These are phyloP conservation scores for Oasisia sp. DNA, from an alignment of 2,888 invertebrate genomes.

Conservation along the genomic window DNA sequence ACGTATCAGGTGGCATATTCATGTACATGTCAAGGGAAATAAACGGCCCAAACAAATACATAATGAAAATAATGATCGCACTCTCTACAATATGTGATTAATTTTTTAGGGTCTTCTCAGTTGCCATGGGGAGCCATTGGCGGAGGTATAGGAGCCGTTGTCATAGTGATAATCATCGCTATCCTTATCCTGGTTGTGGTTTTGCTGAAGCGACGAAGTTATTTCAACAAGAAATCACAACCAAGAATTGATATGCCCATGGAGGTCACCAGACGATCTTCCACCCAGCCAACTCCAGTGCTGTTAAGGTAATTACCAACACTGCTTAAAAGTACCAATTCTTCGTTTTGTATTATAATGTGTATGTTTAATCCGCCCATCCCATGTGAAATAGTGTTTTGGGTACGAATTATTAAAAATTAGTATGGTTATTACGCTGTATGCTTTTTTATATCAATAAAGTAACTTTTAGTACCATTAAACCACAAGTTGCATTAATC, in stretches of 20 bases:
- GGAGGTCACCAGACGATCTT: neutral
- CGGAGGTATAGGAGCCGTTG: neutral
- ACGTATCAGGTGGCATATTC: too few relatives aligned
- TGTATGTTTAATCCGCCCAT: neutral
- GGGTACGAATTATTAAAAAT: neutral
- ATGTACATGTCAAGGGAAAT: too few relatives aligned
- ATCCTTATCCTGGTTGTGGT: neutral
- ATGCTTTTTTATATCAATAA: too few relatives aligned
- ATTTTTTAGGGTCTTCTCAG: neutral
- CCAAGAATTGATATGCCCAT: neutral
- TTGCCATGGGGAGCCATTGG: constrained; percentile 1
- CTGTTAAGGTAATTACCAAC: neutral
- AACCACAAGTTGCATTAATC: too few relatives aligned
- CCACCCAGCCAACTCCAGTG: neutral
- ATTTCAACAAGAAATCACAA: neutral
- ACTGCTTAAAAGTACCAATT: neutral
- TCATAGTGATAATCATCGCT: neutral
- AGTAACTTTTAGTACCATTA: too few relatives aligned
- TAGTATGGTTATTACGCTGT: too few relatives aligned
- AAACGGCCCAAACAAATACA: too few relatives aligned
- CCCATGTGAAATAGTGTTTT: too few relatives aligned
- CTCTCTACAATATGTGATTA: neutral
- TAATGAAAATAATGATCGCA: too few relatives aligned
- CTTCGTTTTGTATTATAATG: neutral
- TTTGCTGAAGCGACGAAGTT: neutral